phyloP scores from a whole-genome alignment of 2,113 vertebrate species.

The Rhadina sibilatrix region DNA sequence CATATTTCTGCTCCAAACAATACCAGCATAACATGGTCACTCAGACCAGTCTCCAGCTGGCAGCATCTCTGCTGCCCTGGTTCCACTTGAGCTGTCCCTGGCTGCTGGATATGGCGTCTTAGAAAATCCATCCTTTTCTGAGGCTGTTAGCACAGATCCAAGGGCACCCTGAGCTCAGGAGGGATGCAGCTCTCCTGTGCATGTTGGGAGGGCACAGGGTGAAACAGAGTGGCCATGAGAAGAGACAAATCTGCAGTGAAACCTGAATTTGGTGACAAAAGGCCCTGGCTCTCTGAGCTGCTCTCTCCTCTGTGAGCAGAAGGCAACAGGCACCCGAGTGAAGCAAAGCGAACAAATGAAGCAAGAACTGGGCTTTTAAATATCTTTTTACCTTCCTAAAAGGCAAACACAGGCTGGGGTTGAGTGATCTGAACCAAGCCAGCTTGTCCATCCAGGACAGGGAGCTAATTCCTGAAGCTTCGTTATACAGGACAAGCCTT shows the following conservation, averaged over 20 bases:
- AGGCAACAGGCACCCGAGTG: neutral
- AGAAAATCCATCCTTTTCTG: neutral
- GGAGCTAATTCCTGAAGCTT: neutral
- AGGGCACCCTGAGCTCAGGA: accelerated
- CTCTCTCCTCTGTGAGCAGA: neutral
- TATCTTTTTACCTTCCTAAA: neutral
- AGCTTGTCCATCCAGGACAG: neutral
- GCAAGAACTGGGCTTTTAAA: neutral
- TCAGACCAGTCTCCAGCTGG: neutral
- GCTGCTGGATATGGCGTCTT: accelerated
- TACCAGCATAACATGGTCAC: neutral
- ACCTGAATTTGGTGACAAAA: neutral
- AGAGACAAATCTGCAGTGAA: neutral
- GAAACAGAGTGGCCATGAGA: neutral
- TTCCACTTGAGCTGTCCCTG: accelerated
- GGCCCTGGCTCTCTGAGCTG: neutral
- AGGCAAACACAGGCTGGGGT: neutral
- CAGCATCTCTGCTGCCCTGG: neutral
- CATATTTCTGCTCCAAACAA: neutral
- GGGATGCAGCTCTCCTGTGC: neutral
- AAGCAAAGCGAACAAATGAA: neutral
- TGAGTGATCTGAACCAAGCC: neutral
- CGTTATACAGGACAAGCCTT: neutral
- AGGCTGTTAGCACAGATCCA: neutral
- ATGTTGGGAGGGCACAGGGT: accelerated